phyloP scores from a whole-genome alignment of 2,888 invertebrate genomes.

The Netelia fuscicornis region DNA sequence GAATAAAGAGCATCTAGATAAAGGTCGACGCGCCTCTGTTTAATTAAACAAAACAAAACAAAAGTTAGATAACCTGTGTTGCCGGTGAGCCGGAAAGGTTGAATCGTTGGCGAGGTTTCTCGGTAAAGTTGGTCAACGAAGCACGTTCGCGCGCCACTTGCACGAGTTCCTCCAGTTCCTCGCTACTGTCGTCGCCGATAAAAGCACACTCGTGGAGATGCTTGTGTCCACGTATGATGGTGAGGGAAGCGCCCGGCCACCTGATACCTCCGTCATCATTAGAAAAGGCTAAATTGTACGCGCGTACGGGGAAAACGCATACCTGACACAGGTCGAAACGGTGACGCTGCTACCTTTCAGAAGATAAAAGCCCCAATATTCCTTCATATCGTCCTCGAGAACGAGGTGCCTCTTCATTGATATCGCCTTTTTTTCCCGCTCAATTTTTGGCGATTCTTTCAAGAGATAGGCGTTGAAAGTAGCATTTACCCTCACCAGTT shows the following conservation, averaged over 20 bases:
- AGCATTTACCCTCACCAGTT: constrained; percentile 89
- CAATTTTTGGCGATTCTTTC: constrained; percentile 87
- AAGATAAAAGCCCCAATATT: constrained; percentile 94
- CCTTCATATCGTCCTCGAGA: constrained; percentile 92
- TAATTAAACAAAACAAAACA: too few relatives aligned
- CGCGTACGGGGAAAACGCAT: constrained; percentile 44
- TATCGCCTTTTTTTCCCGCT: constrained; percentile 87
- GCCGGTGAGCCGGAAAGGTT: too few relatives aligned
- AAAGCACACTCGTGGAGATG: constrained; percentile 92
- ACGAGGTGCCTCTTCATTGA: constrained; percentile 90
- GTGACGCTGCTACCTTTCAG: constrained; percentile 91
- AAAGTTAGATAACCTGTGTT: too few relatives aligned
- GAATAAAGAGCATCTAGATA: too few relatives aligned
- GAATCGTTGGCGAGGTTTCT: constrained; percentile 3
- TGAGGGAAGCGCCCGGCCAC: constrained; percentile 91
- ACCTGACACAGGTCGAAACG: constrained; percentile 92
- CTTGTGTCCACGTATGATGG: constrained; percentile 91
- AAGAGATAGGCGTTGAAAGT: constrained; percentile 92
- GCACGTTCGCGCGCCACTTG: constrained; percentile 85
- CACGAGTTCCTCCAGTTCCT: constrained; percentile 89
- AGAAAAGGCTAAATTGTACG: too few relatives aligned
- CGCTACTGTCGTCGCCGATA: constrained; percentile 92
- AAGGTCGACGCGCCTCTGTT: too few relatives aligned
- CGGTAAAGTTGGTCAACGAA: constrained; percentile 66
- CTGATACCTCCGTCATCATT: constrained; percentile 82